phyloP scores from a whole-genome alignment of 1,140 invertebrate species.

The Pachypsylla venusta region DNA sequence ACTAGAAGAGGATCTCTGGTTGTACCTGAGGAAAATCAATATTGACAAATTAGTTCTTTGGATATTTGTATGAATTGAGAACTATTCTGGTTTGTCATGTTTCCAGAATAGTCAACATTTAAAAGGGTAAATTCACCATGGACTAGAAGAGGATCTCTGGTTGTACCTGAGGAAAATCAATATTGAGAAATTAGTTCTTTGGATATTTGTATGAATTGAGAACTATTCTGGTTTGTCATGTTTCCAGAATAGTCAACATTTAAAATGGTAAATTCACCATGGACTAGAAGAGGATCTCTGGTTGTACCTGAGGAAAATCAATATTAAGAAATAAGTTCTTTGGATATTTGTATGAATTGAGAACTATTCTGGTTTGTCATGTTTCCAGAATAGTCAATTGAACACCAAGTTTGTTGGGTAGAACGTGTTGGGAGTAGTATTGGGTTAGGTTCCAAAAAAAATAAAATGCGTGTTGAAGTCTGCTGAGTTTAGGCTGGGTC shows the following conservation, averaged over 20 bases:
- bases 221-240: not conserved
- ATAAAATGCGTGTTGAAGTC: too few relatives aligned
- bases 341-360: not conserved
- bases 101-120: not conserved
- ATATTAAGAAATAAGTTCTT: too few relatives aligned
- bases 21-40: not conserved
- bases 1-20: constrained; percentile 3
- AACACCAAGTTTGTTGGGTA: too few relatives aligned
- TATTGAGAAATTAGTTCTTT: too few relatives aligned
- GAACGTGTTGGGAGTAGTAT: too few relatives aligned
- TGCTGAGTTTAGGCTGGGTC: too few relatives aligned
- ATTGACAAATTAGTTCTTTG: not conserved
- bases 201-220: not conserved
- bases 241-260: not conserved
- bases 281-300: constrained; percentile 2
- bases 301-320: constrained; percentile 9
- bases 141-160: constrained; percentile 2
- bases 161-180: too few relatives aligned
- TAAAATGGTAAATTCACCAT: constrained; percentile 3
- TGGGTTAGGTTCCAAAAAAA: too few relatives aligned
- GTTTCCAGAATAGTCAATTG: not conserved
- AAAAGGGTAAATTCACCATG: constrained; percentile 1
- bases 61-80: not conserved
- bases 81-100: not conserved
- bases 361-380: not conserved